These are phyloP conservation scores for Hermaeophaga mercurialis DNA, from an alignment of 2,888 invertebrate genomes.

Conservation along the genomic window DNA sequence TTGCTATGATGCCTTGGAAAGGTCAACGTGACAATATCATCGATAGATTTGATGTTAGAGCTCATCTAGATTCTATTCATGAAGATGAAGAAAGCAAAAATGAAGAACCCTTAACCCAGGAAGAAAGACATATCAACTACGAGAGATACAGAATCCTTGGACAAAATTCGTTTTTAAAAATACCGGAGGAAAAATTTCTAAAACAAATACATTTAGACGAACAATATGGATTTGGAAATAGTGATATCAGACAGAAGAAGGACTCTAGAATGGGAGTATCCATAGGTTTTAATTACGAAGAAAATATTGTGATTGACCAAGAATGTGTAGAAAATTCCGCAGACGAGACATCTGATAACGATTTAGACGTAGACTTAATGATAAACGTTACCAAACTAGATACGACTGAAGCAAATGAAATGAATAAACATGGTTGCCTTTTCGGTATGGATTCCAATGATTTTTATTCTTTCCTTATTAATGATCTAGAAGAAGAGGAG, in stretches of 20 bases:
- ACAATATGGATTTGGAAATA: constrained; percentile 77
- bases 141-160: constrained; percentile 94
- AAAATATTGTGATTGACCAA: constrained; percentile 57
- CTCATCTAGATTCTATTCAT: constrained; percentile 91
- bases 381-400: constrained; percentile 75
- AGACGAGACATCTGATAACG: constrained; percentile 82
- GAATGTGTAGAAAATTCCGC: constrained; percentile 45
- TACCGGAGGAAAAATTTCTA: constrained; percentile 91
- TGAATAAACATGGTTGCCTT: constrained; percentile 85
- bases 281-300: constrained; percentile 93
- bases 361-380: constrained; percentile 81
- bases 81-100: constrained; percentile 57
- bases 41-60: constrained; percentile 97
- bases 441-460: constrained; percentile 93
- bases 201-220: constrained; percentile 94
- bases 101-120: constrained; percentile 66
- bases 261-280: constrained; percentile 77
- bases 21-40: constrained; percentile 91
- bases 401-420: constrained; percentile 79
- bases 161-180: constrained; percentile 89
- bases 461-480: constrained; percentile 89
- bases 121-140: constrained; percentile 91
- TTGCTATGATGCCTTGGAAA: constrained; percentile 99
- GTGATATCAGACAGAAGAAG: constrained; percentile 75
- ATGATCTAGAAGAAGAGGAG: constrained; percentile 94